Evolutionary conservation across 2,888 invertebrate species (phyloP).

Genomic region (Galeruca laticollis): DNA sequence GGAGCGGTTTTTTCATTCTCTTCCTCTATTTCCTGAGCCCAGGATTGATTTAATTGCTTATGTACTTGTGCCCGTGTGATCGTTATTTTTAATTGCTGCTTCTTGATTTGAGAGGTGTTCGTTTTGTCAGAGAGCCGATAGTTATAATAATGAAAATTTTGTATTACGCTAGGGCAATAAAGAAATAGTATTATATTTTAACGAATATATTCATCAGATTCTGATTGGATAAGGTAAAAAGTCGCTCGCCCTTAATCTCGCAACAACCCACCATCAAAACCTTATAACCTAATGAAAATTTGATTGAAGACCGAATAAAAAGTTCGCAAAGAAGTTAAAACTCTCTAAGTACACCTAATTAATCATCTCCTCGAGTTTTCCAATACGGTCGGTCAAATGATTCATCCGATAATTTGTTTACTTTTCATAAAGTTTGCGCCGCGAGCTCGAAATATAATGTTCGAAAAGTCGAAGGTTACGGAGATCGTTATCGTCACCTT

Average conservation of each 20-base stretch:
- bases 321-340: slow-evolving; percentile 1
- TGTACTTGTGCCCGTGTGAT: too few relatives aligned
- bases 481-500: slow-evolving; percentile 61
- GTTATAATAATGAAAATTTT: too few relatives aligned
- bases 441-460: slow-evolving; percentile 36
- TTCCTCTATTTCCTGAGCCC: too few relatives aligned
- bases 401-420: slow-evolving; percentile 36
- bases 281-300: slow-evolving; percentile 1
- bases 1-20: too few relatives aligned
- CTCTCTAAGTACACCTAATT: slow-evolving; percentile 6
- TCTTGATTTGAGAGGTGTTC: too few relatives aligned
- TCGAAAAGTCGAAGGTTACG: slow-evolving; percentile 40
- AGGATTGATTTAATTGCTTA: too few relatives aligned
- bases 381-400: slow-evolving; percentile 22
- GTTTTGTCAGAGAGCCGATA: too few relatives aligned
- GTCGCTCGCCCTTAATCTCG: neutral
- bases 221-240: neutral
- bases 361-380: slow-evolving; percentile 16
- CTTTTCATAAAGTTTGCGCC: slow-evolving; percentile 36
- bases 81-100: too few relatives aligned
- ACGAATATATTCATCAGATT: neutral
- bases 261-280: neutral
- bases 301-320: slow-evolving; percentile 4
- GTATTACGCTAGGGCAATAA: too few relatives aligned
- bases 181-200: too few relatives aligned